These are phyloP conservation scores for Aphodius sticticus DNA, from an alignment of 2,888 invertebrate species.

Conservation along the genomic window DNA sequence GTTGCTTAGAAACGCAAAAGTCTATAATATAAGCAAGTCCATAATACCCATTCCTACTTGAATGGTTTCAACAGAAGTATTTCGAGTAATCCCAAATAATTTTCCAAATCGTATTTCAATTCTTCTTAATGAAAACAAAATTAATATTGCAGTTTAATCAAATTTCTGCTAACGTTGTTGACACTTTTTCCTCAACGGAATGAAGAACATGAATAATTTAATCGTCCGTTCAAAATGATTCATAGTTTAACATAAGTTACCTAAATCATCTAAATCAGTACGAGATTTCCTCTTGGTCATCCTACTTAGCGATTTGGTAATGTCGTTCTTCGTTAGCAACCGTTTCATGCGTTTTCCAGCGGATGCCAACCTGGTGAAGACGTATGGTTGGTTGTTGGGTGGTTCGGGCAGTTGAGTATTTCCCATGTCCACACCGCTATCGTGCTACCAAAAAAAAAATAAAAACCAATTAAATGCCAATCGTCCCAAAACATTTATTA, in stretches of 20 bases:
- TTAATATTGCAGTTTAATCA: too few relatives aligned
- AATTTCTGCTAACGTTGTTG: too few relatives aligned
- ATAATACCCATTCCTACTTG: too few relatives aligned
- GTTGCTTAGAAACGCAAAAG: too few relatives aligned
- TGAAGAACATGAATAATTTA: background rate
- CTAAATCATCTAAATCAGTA: constrained; percentile 48
- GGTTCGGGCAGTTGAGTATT: constrained; percentile 68
- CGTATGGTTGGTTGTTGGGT: constrained; percentile 64
- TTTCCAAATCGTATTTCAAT: too few relatives aligned
- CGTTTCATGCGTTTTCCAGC: constrained; percentile 71
- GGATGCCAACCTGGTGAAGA: constrained; percentile 70
- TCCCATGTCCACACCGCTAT: constrained; percentile 63
- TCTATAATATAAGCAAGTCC: too few relatives aligned
- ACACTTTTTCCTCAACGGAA: too few relatives aligned
- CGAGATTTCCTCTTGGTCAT: constrained; percentile 60
- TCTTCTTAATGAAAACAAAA: too few relatives aligned
- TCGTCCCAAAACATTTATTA: background rate
- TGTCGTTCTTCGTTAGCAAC: constrained; percentile 65
- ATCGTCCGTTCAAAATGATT: background rate
- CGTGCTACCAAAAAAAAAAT: constrained; percentile 54
- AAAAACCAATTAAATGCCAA: constrained; percentile 7
- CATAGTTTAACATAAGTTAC: constrained; percentile 34
- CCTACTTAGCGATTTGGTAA: constrained; percentile 65
- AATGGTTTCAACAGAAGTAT: too few relatives aligned
- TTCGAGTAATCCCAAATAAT: too few relatives aligned